These are phyloP conservation scores for Orientallactaga bullata DNA, from an alignment of 2,113 vertebrate species.

Conservation along the genomic window DNA sequence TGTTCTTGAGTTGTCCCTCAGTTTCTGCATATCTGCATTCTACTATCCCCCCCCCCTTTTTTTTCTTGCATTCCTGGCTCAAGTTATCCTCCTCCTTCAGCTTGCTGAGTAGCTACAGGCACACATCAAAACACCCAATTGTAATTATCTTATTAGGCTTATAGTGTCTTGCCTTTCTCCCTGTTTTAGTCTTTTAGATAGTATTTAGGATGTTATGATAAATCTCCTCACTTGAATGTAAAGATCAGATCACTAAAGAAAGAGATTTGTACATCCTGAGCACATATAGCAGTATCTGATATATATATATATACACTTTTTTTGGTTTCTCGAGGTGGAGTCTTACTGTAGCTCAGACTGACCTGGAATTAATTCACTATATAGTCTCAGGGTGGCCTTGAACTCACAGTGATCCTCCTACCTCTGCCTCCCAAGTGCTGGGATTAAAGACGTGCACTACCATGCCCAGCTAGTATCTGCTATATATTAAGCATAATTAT, in stretches of 20 bases:
- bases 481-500: background rate
- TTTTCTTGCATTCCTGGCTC: background rate
- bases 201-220: background rate
- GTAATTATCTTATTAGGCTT: slow-evolving; percentile 16
- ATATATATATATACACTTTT: too few relatives aligned
- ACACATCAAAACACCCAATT: background rate
- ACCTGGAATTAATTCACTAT: too few relatives aligned
- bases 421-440: too few relatives aligned
- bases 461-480: too few relatives aligned
- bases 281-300: slow-evolving; percentile 5
- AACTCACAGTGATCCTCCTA: too few relatives aligned
- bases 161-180: slow-evolving; percentile 25
- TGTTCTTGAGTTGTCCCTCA: background rate
- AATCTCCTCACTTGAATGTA: slow-evolving; percentile 11
- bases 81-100: background rate
- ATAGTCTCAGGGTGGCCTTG: too few relatives aligned
- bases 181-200: slow-evolving; percentile 24
- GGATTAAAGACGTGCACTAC: too few relatives aligned
- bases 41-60: background rate
- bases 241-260: background rate
- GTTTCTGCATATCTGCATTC: background rate
- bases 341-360: too few relatives aligned
- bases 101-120: background rate
- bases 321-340: too few relatives aligned
- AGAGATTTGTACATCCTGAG: background rate